Evolutionary conservation across 2,888 invertebrate genomes (phyloP).

Genomic region (Drosophila mimica): DNA sequence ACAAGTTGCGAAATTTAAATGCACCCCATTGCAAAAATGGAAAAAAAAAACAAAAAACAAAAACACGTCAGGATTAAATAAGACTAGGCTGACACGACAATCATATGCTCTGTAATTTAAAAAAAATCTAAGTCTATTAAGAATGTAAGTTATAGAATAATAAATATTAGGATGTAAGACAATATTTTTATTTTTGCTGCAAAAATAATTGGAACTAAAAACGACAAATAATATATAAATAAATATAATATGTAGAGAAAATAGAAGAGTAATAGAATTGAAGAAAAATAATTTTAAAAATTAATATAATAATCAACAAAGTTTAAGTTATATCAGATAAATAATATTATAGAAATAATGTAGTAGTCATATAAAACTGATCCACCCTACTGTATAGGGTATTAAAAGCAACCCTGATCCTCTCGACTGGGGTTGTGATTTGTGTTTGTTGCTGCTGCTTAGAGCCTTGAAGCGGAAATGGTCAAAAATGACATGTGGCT

Average conservation of each 20-base stretch:
- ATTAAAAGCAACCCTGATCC: slow-evolving; percentile 46
- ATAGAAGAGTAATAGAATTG: neutral
- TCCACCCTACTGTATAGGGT: slow-evolving; percentile 23
- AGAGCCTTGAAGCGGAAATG: slow-evolving; percentile 65
- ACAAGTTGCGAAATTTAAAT: slow-evolving; percentile 73
- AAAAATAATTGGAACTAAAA: neutral
- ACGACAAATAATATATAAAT: neutral
- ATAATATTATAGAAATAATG: neutral
- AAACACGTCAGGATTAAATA: slow-evolving; percentile 4
- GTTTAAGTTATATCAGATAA: neutral
- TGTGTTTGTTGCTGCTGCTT: slow-evolving; percentile 52
- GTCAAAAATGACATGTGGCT: slow-evolving; percentile 76
- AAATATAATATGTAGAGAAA: neutral
- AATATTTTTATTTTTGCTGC: neutral
- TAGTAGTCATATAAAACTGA: neutral
- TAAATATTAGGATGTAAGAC: neutral
- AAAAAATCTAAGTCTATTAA: neutral
- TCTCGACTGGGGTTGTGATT: slow-evolving; percentile 42
- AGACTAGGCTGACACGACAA: neutral
- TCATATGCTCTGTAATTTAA: slow-evolving; percentile 13
- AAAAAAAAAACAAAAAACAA: slow-evolving; percentile 25
- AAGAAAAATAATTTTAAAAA: too few species aligned
- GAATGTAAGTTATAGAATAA: neutral
- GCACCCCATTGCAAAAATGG: slow-evolving; percentile 53
- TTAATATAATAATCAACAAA: neutral